Base-by-base conservation (phyloP, 2,888 invertebrate genomes). In the Pseudoips prasinana region DNA sequence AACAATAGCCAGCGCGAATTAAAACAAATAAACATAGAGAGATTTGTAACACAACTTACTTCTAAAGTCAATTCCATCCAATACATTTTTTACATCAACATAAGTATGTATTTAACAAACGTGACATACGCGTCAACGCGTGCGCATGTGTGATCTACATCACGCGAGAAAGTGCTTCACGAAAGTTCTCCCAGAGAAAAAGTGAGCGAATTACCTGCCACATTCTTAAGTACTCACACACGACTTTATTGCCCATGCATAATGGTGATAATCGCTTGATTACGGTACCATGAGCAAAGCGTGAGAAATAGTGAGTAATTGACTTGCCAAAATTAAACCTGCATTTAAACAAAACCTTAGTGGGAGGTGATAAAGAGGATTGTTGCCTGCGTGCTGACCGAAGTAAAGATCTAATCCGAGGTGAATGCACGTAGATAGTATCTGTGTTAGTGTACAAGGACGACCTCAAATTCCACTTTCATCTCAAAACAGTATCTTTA, bases 151-250 rank as follows among this genome's bases (percentile, higher is more conserved):
- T 50, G 39, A 39, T 41, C 30, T 23, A 40, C 40, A 42, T 42
- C 27, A 29, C 36, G 17, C 33, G 55, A 43, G 55, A 56, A 56
- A 56, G 55, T 54, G 46, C 28, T 54, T 39, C 31, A 53, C 37
- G 50, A 56, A 53, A 57, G 54, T 56, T 35, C 14, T 45, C 31
- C 33, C n/a, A 35, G 25, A 40, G 22, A 57, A 57, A 44, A 57
- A 53, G 29, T 25, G 22, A 44, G 33, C 35, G 10, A 35, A 43
- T 28, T 32, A 8, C 5, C n/a, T 17, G 10, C 33, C 18, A 25
- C 25, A 25, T 32, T 38, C 4, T n/a, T 7, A 0, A 19, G 22
- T 29, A 20, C 11, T 18, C 22, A 4, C 14, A 8, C n/a, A 18
- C 8, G 9, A 26, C 34, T 30, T 8, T 40, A 46, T 17, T 1